Evolutionary conservation across 2,888 invertebrate species (phyloP).

Genomic region (Tachystola acroxantha): DNA sequence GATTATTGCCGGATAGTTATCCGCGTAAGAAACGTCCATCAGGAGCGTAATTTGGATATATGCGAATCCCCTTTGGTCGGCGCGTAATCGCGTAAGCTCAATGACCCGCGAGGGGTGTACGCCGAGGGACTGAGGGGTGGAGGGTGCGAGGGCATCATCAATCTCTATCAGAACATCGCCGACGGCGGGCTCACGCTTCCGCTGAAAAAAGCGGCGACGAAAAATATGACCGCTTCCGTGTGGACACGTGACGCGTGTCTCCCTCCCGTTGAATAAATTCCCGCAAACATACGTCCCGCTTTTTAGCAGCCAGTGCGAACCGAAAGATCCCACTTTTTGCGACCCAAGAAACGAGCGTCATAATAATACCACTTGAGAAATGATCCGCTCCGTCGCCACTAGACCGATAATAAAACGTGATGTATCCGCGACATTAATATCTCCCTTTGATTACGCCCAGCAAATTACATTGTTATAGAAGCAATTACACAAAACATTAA

Average conservation of each 20-base stretch:
- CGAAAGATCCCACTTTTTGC: constrained; percentile 3
- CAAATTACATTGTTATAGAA: constrained; percentile 42
- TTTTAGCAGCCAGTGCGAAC: constrained; percentile 1
- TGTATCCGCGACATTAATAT: constrained; percentile 16
- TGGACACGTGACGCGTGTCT: constrained; percentile 33
- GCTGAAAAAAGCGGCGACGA: constrained; percentile 52
- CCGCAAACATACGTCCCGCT: constrained; percentile 5
- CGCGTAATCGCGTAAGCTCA: constrained; percentile 62
- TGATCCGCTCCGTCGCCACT: constrained; percentile 9
- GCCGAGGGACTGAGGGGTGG: constrained; percentile 23
- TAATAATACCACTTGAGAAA: constrained; percentile 14
- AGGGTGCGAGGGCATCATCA: constrained; percentile 53
- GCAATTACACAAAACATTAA: constrained; percentile 67
- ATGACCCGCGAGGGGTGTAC: constrained; percentile 40
- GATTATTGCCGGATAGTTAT: constrained; percentile 51
- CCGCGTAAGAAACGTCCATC: constrained; percentile 71
- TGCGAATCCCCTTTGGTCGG: constrained; percentile 62
- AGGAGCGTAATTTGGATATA: constrained; percentile 73
- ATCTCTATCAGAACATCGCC: constrained; percentile 67
- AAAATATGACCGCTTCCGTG: constrained; percentile 57
- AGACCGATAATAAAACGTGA: constrained; percentile 13
- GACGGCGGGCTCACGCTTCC: constrained; percentile 42
- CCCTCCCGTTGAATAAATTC: constrained; percentile 15
- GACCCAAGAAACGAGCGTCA: constrained; percentile 5
- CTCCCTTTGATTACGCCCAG: constrained; percentile 26